Evolutionary conservation across 1,140 invertebrate species (phyloP).

Genomic region (Tetramorium alpestre): DNA sequence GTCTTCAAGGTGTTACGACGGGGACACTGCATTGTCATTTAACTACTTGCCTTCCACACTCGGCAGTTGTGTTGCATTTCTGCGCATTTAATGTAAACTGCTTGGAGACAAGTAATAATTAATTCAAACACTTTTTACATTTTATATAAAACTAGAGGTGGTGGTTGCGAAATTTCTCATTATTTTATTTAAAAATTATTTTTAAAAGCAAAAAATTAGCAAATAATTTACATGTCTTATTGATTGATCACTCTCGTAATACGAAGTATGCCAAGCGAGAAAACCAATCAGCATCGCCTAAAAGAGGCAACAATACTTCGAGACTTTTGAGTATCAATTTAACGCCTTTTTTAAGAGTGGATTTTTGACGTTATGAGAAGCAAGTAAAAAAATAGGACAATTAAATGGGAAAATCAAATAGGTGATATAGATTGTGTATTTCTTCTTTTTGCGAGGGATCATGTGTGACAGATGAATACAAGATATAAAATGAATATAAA

Average conservation of each 20-base stretch:
- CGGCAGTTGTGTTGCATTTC: conserved; percentile 5
- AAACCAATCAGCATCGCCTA: too few species aligned
- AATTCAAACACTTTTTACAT: background rate
- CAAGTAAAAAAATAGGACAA: background rate
- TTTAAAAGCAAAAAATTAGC: too few species aligned
- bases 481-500: background rate
- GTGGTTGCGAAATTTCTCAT: too few species aligned
- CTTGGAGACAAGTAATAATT: background rate
- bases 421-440: background rate
- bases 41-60: background rate
- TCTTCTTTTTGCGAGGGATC: background rate
- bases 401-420: background rate
- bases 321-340: too few species aligned
- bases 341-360: too few species aligned
- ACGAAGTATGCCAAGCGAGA: too few species aligned
- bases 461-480: background rate
- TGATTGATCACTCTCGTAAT: too few species aligned
- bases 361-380: background rate
- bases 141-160: too few species aligned
- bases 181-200: too few species aligned
- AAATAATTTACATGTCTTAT: too few species aligned
- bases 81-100: background rate
- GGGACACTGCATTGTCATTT: conserved; percentile 10
- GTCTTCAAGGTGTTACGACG: conserved; percentile 18
- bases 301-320: too few species aligned